Percentiles rank a stretch among this genome's conserved stretches.
phyloP scores from a whole-genome alignment of 2,888 invertebrate species.

The Catocala nupta region DNA sequence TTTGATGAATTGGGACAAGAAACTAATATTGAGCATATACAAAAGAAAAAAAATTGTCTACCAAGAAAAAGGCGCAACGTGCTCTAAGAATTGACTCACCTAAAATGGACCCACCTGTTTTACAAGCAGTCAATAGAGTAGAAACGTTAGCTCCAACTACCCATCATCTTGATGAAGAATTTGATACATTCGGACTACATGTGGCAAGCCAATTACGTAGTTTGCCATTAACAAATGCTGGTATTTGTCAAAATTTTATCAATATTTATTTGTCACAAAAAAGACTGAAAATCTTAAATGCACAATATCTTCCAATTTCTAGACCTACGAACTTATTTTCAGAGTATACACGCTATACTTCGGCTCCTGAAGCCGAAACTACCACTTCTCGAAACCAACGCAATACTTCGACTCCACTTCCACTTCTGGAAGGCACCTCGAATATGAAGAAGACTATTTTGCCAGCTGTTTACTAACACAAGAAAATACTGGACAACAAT shows the following conservation, averaged over 20 bases:
- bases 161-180: constrained; percentile 53
- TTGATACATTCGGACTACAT: constrained; percentile 47
- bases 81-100: constrained; percentile 37
- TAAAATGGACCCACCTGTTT: constrained; percentile 49
- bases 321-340: constrained; percentile 49
- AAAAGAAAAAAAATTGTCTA: constrained; percentile 33
- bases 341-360: constrained; percentile 46
- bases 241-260: constrained; percentile 52
- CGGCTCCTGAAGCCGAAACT: constrained; percentile 40
- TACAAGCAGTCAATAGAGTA: constrained; percentile 44
- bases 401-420: constrained; percentile 47
- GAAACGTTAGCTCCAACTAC: constrained; percentile 42
- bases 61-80: constrained; percentile 48
- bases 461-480: constrained; percentile 58
- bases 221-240: constrained; percentile 27
- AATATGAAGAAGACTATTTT: constrained; percentile 62
- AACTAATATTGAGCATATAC: constrained; percentile 37
- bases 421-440: constrained; percentile 55
- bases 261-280: constrained; percentile 47
- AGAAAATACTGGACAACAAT: constrained; percentile 50
- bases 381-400: constrained; percentile 48
- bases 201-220: constrained; percentile 54
- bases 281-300: constrained; percentile 45
- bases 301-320: no score
- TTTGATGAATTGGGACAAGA: constrained; percentile 52